Evolutionary conservation across 2,113 vertebrate genomes (phyloP).

Genomic region (Phylloscopus whistleri): DNA sequence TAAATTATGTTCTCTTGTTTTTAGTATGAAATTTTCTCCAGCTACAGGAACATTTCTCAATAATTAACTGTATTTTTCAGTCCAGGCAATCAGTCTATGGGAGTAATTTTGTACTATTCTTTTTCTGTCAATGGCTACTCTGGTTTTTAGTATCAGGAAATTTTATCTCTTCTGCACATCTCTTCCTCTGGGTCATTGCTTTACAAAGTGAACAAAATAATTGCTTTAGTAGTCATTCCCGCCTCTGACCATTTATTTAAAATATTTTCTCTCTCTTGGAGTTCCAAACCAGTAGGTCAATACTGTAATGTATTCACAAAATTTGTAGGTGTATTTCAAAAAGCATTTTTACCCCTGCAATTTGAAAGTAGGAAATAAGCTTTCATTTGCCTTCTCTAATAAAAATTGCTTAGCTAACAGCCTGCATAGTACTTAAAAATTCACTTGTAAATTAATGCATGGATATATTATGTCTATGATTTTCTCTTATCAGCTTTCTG

Average conservation of each 20-base stretch:
- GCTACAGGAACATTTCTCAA: not conserved
- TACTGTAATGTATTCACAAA: not conserved
- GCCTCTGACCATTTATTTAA: not conserved
- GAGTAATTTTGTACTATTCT: not conserved
- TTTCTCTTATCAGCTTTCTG: not conserved
- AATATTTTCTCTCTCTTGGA: not conserved
- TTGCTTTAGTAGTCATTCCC: not conserved
- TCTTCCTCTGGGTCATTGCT: not conserved
- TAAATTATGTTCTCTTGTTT: not conserved
- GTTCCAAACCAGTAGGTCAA: not conserved
- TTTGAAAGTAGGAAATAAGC: conserved; percentile 33
- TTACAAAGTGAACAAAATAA: not conserved
- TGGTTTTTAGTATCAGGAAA: not conserved
- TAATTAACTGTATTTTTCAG: not conserved
- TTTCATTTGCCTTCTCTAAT: conserved; percentile 4
- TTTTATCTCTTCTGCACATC: not conserved
- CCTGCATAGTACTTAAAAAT: not conserved
- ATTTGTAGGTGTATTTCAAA: not conserved
- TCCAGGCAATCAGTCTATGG: not conserved
- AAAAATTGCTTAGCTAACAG: not conserved
- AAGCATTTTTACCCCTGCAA: not conserved
- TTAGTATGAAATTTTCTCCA: not conserved
- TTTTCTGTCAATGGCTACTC: not conserved
- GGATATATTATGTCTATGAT: not conserved
- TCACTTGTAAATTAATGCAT: not conserved